Evolutionary conservation across 2,113 vertebrate genomes (phyloP), one percentile per base, ranked within the genome.

Genomic region (Eudyptes chrysolophus): DNA sequence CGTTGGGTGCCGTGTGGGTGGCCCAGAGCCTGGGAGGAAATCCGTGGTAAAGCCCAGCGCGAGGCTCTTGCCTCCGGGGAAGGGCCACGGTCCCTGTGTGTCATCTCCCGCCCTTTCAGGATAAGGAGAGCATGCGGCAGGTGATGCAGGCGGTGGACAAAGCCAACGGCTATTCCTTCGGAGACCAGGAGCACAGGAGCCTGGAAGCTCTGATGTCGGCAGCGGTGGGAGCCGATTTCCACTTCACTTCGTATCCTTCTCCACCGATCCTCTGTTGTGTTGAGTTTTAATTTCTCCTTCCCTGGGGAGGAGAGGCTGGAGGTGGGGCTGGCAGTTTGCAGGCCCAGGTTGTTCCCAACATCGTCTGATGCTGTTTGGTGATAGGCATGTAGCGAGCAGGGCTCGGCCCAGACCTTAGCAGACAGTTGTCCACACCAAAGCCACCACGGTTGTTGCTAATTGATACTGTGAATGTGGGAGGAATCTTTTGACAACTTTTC

Each of bases 211-310:
- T 99, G 98, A 99, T 99, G 99, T 99, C 99, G 13, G 98, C 99
- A 1, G 99, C 99, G 8, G 94, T 99, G 95, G 99, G 99, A 76
- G 99, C 99, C 0, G 99, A 99, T 93, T 99, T 99, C 97, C 99
- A 99, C 94, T 99, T 99, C 38, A 92, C 97, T 61, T 98, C 98
- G 99, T 99, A 99, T 99, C 99, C 99, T 99, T 99, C 42, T 75
- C 60, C 78, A 19, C 21, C 0, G 0, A 6, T 15, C 51, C 60
- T 34, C 10, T 5, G 18, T 24, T 22, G 3, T 11, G 32, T 3
- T 10, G 26, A 16, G 71, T 11, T 40, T 19, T 1, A 0, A 2
- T 58, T 68, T 54, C 74, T 30, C 36, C 30, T 42, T 64, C 46
- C 16, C 4, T 13, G 51, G 89, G 74, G 55, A 7, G 17, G 38